Evolutionary conservation across 1,140 invertebrate species (phyloP).

Genomic region (Pseudomyrmex cubaensis): DNA sequence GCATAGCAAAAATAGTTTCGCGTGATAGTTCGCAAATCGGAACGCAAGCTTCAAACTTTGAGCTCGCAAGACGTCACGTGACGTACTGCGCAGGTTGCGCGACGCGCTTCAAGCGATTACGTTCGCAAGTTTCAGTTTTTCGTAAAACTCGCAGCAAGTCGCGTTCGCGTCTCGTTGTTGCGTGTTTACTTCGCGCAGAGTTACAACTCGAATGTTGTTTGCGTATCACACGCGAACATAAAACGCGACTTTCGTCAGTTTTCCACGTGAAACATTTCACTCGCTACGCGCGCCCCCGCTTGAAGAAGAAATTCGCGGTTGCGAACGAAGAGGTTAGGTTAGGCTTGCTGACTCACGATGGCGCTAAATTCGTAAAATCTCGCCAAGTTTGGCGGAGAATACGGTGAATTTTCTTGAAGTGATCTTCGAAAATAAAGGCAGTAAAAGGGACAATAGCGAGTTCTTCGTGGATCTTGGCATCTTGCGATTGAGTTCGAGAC

Average conservation of each 20-base stretch:
- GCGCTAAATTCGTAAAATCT: constrained; percentile 21
- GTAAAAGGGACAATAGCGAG: no score
- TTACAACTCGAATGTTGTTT: not conserved
- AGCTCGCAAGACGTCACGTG: constrained; percentile 13
- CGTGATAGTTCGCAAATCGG: no score
- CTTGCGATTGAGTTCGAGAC: no score
- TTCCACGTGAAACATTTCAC: no score
- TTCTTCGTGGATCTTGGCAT: no score
- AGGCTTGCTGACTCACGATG: constrained; percentile 5
- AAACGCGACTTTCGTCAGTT: not conserved
- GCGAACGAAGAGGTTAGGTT: constrained; percentile 44
- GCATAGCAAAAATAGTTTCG: no score
- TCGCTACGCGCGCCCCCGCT: not conserved
- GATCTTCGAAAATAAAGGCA: no score
- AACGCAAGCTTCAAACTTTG: not conserved
- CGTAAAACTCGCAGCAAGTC: not conserved
- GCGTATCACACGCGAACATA: not conserved
- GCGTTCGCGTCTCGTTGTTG: not conserved
- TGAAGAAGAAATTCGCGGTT: not conserved
- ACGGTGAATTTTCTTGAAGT: no score
- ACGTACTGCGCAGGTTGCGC: not conserved
- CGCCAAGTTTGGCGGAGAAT: not conserved
- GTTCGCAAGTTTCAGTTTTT: not conserved
- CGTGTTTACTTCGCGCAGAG: not conserved
- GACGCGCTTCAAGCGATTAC: constrained; percentile 14